Percentiles rank a stretch among this genome's conserved stretches.
Evolutionary conservation across 2,797 vertebrate genomes (phyloP).

Genomic region (Iguana delicatissima): DNA sequence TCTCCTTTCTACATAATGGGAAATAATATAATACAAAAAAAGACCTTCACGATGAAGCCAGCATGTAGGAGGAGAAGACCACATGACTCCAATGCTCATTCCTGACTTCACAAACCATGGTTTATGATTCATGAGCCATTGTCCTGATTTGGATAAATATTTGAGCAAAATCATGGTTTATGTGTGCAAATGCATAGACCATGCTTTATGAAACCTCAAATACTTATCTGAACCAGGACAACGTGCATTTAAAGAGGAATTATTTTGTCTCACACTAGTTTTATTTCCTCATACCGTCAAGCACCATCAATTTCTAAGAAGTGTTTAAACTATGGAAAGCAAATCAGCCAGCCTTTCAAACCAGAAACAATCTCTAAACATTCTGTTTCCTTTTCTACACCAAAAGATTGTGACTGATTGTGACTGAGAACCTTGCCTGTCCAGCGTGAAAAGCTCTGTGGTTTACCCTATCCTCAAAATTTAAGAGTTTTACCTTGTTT

Average conservation of each 20-base stretch:
- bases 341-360: background rate
- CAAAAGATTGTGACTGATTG: background rate
- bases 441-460: background rate
- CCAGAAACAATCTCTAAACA: background rate
- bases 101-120: background rate
- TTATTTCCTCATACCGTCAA: background rate
- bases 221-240: background rate
- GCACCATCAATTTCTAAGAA: background rate
- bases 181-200: no score
- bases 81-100: background rate
- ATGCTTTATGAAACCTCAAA: background rate
- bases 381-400: background rate
- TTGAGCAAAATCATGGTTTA: no score
- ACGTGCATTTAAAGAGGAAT: background rate
- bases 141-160: no score
- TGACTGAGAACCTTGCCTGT: background rate
- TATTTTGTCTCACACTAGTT: background rate
- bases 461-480: no score
- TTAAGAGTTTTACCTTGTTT: no score
- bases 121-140: no score
- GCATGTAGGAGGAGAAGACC: background rate
- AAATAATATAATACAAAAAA: background rate
- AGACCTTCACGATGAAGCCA: background rate
- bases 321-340: background rate
- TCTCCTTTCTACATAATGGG: background rate